Base-by-base conservation (phyloP, 2,113 vertebrate species). In the Toxotes jaculatrix region DNA sequence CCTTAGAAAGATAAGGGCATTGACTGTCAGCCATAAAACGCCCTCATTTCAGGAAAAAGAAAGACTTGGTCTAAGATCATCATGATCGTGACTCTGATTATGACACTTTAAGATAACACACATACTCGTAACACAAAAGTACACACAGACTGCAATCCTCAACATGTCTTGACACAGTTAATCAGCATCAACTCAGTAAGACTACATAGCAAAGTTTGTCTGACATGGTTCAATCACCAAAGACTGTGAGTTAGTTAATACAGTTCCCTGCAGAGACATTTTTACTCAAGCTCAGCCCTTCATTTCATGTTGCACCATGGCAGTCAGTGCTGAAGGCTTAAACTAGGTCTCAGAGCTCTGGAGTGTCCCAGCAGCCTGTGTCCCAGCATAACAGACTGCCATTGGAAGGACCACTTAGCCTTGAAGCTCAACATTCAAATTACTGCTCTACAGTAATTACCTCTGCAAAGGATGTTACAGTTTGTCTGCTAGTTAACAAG, bases 341-440 rank as follows among this genome's bases (percentile, higher is more conserved):
- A 74, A 65, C 23, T 32, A n/a, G 59, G 66, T 64, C 84, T 84
- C 75, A 36, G 65, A 79, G 81, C 61, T 67, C 40, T 3, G 16
- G 5, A 66, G 38, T 72, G 70, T 78, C 81, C 73, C 77, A 59
- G 55, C 13, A 59, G 72, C 60, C 21, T 45, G 34, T 64, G 73
- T 74, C 69, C 81, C 67, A 45, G 49, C 4, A n/a, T 69, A 36
- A 8, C 43, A 42, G 23, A 23, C 61, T 38, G 42, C 16, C 53
- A 12, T 4, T 2, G 17, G 43, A 74, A 60, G 10, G 57, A 57
- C 32, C 32, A 43, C 11, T 74, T 78, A 70, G 74, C 69, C 75
- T 55, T 3, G 19, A 2, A 38, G 74, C 56, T 63, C 27, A 12
- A 21, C 38, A 40, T 32, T 81, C 4, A 79, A 19, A 34, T 2